Evolutionary conservation across 2,113 vertebrate species (phyloP).

Genomic region (Alligator sinensis): DNA sequence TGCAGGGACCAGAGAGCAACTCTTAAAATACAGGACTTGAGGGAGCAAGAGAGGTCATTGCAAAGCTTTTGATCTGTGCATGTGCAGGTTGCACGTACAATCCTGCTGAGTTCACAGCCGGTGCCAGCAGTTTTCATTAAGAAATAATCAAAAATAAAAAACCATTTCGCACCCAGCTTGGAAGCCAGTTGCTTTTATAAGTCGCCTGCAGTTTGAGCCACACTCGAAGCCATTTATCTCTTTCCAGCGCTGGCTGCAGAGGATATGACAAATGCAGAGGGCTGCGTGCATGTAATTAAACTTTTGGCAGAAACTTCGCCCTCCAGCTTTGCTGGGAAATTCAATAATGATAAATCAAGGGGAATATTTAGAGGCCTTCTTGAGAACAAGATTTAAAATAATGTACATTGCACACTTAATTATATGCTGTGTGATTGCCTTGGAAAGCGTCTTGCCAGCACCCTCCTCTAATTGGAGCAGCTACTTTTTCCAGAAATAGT

Average conservation of each 20-base stretch:
- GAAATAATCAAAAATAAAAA: slow-evolving; percentile 69
- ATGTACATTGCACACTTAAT: slow-evolving; percentile 31
- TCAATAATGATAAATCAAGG: slow-evolving; percentile 68
- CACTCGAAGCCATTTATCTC: slow-evolving; percentile 43
- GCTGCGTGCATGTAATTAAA: slow-evolving; percentile 67
- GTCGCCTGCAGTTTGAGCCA: neutral
- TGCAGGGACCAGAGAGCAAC: neutral
- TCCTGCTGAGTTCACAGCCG: slow-evolving; percentile 6
- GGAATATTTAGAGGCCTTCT: slow-evolving; percentile 48
- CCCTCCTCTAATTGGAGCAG: neutral
- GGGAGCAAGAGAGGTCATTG: neutral
- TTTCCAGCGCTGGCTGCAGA: slow-evolving; percentile 27
- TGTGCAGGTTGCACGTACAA: neutral
- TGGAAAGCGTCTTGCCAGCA: neutral
- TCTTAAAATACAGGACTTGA: neutral
- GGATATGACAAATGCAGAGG: slow-evolving; percentile 59
- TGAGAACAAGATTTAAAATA: slow-evolving; percentile 50
- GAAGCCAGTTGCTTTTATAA: slow-evolving; percentile 13
- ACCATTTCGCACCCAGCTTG: slow-evolving; percentile 36
- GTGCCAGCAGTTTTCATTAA: slow-evolving; percentile 64
- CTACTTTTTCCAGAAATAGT: neutral
- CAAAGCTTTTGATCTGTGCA: neutral
- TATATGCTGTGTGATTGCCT: slow-evolving; percentile 38
- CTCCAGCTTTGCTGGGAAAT: slow-evolving; percentile 68
- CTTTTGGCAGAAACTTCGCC: slow-evolving; percentile 65